These are phyloP conservation scores for Sebastes baramenuke DNA, from an alignment of 2,797 vertebrate genomes.

Conservation along the genomic window DNA sequence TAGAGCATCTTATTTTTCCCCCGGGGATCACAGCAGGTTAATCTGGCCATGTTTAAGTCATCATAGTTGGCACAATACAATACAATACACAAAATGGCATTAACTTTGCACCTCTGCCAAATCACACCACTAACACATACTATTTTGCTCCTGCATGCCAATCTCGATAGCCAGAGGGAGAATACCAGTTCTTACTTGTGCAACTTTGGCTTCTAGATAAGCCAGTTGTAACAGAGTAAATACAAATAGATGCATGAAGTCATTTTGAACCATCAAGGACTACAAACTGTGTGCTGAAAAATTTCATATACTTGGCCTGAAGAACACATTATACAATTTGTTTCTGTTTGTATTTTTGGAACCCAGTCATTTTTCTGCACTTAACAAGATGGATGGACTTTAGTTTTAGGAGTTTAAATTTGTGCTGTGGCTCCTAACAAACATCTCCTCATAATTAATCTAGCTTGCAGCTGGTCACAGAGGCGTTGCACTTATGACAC, in stretches of 20 bases:
- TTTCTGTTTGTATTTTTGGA: constrained; percentile 10
- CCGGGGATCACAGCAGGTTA: background rate
- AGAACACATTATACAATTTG: background rate
- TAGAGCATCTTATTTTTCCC: background rate
- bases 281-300: background rate
- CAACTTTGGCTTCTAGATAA: background rate
- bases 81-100: background rate
- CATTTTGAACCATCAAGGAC: constrained; percentile 6
- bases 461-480: constrained; percentile 11
- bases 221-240: background rate
- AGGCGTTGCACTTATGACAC: background rate
- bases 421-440: constrained; percentile 5
- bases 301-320: constrained; percentile 6
- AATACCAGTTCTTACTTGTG: background rate
- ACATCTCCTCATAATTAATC: constrained; percentile 18
- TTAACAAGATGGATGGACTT: constrained; percentile 19
- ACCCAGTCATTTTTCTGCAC: background rate
- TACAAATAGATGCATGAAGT: constrained; percentile 16
- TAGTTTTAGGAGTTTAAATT: constrained; percentile 22
- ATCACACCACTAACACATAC: background rate
- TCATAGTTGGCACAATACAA: background rate
- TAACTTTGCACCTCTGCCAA: background rate
- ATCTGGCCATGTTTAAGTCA: background rate
- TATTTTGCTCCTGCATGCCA: background rate
- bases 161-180: background rate